A percentile compares a stretch with the other conserved stretches of the same genome.
Evolutionary conservation across 2,797 vertebrate genomes (phyloP).

Genomic region (Cynodonichthys magdalenae): DNA sequence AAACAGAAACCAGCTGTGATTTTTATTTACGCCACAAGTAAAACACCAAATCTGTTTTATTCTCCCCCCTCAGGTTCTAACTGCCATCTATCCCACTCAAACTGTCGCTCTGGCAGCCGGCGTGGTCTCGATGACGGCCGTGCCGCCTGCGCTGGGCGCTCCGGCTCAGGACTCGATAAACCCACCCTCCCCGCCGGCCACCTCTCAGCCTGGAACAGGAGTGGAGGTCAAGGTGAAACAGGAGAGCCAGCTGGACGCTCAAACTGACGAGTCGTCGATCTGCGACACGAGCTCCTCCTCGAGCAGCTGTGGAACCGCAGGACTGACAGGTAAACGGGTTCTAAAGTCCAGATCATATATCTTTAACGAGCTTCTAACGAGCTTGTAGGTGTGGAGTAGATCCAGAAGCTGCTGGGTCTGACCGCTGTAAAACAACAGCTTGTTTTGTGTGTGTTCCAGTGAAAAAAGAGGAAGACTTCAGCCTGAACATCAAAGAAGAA

Average conservation of each 20-base stretch:
- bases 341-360: not conserved
- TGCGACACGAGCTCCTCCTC: slow-evolving; percentile 16
- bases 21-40: too few relatives aligned
- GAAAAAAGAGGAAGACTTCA: slow-evolving; percentile 58
- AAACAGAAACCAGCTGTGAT: not conserved
- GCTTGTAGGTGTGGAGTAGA: too few relatives aligned
- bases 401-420: too few relatives aligned
- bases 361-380: too few relatives aligned
- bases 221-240: slow-evolving; percentile 67
- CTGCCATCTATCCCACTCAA: slow-evolving; percentile 86
- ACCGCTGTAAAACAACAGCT: too few relatives aligned
- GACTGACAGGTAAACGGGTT: slow-evolving; percentile 41
- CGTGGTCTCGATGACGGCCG: slow-evolving; percentile 76
- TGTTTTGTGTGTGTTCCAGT: slow-evolving; percentile 30
- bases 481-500: slow-evolving; percentile 65
- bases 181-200: slow-evolving; percentile 61
- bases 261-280: slow-evolving; percentile 37
- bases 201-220: slow-evolving; percentile 21
- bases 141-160: slow-evolving; percentile 70
- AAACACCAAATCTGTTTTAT: not conserved
- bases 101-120: slow-evolving; percentile 74
- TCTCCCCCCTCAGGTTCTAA: slow-evolving; percentile 71
- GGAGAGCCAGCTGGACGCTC: slow-evolving; percentile 62
- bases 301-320: slow-evolving; percentile 1
- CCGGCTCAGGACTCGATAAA: slow-evolving; percentile 77